These are phyloP conservation scores for Carcinoscorpius rotundicauda DNA, from an alignment of 1,140 invertebrate genomes.

Conservation along the genomic window DNA sequence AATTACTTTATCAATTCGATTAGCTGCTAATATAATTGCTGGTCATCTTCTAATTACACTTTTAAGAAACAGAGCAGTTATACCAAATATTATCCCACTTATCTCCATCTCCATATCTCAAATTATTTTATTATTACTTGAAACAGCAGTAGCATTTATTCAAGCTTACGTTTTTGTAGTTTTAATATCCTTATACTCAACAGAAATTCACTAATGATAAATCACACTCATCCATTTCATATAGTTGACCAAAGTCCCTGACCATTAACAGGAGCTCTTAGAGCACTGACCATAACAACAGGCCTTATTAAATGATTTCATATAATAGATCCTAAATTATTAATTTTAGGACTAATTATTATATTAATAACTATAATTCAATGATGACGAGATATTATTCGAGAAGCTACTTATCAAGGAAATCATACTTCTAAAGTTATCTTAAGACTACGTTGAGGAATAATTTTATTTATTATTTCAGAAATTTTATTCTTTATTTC, in stretches of 20 bases:
- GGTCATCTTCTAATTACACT: slow-evolving; percentile 46
- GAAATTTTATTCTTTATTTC: slow-evolving; percentile 48
- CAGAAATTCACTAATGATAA: slow-evolving; percentile 12
- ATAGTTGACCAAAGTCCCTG: slow-evolving; percentile 36
- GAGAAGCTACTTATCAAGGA: slow-evolving; percentile 38
- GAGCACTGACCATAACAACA: slow-evolving; percentile 33
- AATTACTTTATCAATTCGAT: slow-evolving; percentile 45
- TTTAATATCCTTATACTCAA: slow-evolving; percentile 9
- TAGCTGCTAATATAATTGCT: slow-evolving; percentile 55
- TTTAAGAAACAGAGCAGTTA: slow-evolving; percentile 36
- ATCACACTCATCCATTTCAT: slow-evolving; percentile 11
- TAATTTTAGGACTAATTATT: slow-evolving; percentile 35
- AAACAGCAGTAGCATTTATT: slow-evolving; percentile 40
- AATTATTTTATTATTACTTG: slow-evolving; percentile 39
- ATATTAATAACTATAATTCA: slow-evolving; percentile 39
- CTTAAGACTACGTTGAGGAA: slow-evolving; percentile 41
- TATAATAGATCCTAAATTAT: slow-evolving; percentile 33
- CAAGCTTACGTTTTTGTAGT: slow-evolving; percentile 42
- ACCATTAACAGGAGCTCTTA: slow-evolving; percentile 37
- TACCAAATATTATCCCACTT: slow-evolving; percentile 23
- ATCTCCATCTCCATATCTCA: slow-evolving; percentile 35
- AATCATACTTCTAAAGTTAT: slow-evolving; percentile 30
- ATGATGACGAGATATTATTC: slow-evolving; percentile 46
- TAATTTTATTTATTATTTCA: slow-evolving; percentile 50
- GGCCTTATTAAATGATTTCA: slow-evolving; percentile 40